Percentiles rank a stretch among this genome's conserved stretches.
Evolutionary conservation across 1,140 invertebrate genomes (phyloP).

Genomic region (Drosophila ercepeae): DNA sequence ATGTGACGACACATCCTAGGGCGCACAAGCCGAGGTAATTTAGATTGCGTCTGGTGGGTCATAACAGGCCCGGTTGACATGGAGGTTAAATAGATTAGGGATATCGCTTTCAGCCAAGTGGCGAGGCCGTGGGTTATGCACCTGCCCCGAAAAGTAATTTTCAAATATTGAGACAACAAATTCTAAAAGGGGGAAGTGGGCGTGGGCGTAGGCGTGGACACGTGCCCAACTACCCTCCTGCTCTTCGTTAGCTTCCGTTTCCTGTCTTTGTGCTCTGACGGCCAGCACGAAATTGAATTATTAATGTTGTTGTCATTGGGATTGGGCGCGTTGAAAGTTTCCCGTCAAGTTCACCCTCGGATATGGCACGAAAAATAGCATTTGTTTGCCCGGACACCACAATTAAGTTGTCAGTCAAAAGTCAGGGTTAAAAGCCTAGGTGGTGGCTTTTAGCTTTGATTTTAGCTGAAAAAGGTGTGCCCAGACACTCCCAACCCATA

Average conservation of each 20-base stretch:
- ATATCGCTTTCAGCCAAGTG: conserved; percentile 74
- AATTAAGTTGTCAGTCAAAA: conserved; percentile 69
- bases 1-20: conserved; percentile 69
- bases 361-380: conserved; percentile 45
- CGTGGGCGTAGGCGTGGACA: not conserved
- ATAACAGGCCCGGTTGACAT: conserved; percentile 60
- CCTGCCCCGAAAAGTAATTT: conserved; percentile 70
- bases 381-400: conserved; percentile 65
- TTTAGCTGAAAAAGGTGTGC: conserved; percentile 1
- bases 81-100: conserved; percentile 80
- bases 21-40: conserved; percentile 63
- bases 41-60: conserved; percentile 61
- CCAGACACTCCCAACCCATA: conserved; percentile 4
- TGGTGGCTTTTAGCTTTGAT: conserved; percentile 54
- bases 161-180: conserved; percentile 74
- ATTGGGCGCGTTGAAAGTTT: conserved; percentile 55
- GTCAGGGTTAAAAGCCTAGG: conserved; percentile 31
- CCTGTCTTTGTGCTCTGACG: not conserved
- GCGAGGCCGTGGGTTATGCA: conserved; percentile 26
- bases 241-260: conserved; percentile 12
- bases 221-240: conserved; percentile 16
- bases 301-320: conserved; percentile 78
- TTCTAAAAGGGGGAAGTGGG: not conserved
- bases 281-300: conserved; percentile 71
- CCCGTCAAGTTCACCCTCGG: not conserved